These are phyloP conservation scores for Pararge aegeria DNA, from an alignment of 1,140 invertebrate genomes.

Conservation along the genomic window DNA sequence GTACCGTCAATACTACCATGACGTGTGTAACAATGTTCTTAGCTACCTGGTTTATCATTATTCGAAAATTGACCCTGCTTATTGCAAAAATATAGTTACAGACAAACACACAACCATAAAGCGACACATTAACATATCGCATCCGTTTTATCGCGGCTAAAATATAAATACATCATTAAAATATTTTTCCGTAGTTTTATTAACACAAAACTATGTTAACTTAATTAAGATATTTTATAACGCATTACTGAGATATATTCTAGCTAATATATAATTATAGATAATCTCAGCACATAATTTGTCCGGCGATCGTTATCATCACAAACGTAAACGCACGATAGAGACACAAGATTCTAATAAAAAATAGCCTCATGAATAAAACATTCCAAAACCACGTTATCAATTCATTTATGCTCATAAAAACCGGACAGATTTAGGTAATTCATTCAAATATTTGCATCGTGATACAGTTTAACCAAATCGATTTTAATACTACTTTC, in stretches of 20 bases:
- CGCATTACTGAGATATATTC: constrained; percentile 1
- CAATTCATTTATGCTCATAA: constrained; percentile 20
- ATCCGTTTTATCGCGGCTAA: too few species aligned
- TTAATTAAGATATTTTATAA: constrained; percentile 4
- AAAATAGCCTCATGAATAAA: constrained; percentile 32
- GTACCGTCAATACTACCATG: too few species aligned
- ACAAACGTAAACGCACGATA: not conserved
- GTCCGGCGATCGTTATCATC: not conserved
- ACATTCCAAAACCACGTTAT: constrained; percentile 15
- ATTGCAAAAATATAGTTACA: too few species aligned
- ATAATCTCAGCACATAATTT: not conserved
- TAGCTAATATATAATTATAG: not conserved
- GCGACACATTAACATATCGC: too few species aligned
- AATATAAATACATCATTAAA: too few species aligned
- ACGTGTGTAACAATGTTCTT: too few species aligned
- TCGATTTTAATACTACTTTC: constrained; percentile 18
- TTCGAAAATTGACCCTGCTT: too few species aligned
- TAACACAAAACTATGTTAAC: not conserved
- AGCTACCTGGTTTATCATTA: too few species aligned
- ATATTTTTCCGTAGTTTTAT: not conserved
- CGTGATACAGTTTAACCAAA: constrained; percentile 17
- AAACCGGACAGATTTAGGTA: constrained; percentile 17
- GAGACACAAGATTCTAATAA: constrained; percentile 17
- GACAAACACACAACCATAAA: too few species aligned
- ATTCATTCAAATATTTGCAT: constrained; percentile 17